A percentile compares a stretch with the other conserved stretches of the same genome.
Conservation (phyloP, 2,888 invertebrate species). For the Chrysolina americana region DNA sequence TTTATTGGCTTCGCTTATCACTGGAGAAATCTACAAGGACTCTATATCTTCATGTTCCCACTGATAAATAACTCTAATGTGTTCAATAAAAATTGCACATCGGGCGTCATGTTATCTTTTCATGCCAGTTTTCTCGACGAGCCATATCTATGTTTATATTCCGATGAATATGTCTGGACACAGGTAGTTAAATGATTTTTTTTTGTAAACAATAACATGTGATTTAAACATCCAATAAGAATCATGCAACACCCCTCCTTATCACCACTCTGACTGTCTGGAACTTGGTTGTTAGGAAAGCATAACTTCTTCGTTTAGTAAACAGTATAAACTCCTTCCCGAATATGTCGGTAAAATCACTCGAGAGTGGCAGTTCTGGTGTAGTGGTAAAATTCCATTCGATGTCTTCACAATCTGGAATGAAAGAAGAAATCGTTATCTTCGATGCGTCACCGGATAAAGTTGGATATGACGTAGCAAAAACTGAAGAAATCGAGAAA, state of each 20-base stretch:
- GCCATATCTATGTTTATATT: slow-evolving; percentile 9
- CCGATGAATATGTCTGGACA: not conserved
- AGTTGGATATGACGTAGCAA: not conserved
- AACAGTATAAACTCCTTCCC: not conserved
- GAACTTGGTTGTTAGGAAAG: too few relatives aligned
- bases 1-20: too few relatives aligned
- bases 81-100: not conserved
- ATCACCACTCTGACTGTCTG: not conserved
- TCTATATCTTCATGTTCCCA: not conserved
- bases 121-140: not conserved
- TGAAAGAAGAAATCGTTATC: not conserved
- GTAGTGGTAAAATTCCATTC: slow-evolving; percentile 13
- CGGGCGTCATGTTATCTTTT: not conserved
- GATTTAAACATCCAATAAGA: slow-evolving; percentile 4
- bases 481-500: not conserved
- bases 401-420: not conserved
- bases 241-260: not conserved
- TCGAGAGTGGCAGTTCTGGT: not conserved
- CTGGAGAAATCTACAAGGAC: not conserved
- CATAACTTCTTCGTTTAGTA: not conserved
- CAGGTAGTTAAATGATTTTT: not conserved
- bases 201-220: slow-evolving; percentile 10
- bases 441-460: not conserved
- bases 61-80: not conserved
- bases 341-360: not conserved